A percentile compares a stretch with the other conserved stretches of the same genome.
phyloP scores from a whole-genome alignment of 2,797 vertebrate genomes.

The Sorex maritimensis region DNA sequence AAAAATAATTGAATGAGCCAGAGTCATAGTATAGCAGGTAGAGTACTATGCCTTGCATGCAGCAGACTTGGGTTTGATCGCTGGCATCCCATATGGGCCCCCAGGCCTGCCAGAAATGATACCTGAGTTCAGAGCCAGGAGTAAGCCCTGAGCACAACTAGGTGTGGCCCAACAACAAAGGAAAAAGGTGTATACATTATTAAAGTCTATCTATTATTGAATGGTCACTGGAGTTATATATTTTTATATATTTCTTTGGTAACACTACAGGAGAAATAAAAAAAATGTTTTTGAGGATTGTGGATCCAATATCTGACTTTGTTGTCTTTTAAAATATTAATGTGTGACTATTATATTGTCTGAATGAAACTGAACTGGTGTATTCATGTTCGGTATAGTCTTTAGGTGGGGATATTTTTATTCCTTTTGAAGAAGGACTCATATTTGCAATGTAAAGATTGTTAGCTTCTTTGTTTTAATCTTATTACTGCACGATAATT shows the following conservation, averaged over 20 bases:
- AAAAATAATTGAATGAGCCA: too few species aligned
- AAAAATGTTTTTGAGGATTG: background rate
- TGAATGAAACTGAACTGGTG: background rate
- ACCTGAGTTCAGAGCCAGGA: too few species aligned
- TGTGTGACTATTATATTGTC: background rate
- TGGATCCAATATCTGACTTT: background rate
- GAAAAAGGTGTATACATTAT: too few species aligned
- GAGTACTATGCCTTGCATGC: too few species aligned
- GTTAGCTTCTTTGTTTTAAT: conserved; percentile 17
- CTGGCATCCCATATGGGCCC: too few species aligned
- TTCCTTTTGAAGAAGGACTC: background rate
- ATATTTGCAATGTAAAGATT: conserved; percentile 45
- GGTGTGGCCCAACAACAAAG: too few species aligned
- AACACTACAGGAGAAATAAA: background rate
- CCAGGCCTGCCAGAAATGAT: too few species aligned
- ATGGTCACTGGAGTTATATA: background rate
- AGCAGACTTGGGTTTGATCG: too few species aligned
- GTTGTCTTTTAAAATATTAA: background rate
- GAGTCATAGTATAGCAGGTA: too few species aligned
- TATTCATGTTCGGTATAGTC: background rate
- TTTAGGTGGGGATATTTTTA: background rate
- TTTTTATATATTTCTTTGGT: background rate
- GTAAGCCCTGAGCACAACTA: too few species aligned
- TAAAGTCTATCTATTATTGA: too few species aligned
- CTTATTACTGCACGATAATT: background rate